A percentile compares a stretch with the other conserved stretches of the same genome.
Evolutionary conservation across 2,113 vertebrate species (phyloP).

Genomic region (Orthonyx spaldingii): DNA sequence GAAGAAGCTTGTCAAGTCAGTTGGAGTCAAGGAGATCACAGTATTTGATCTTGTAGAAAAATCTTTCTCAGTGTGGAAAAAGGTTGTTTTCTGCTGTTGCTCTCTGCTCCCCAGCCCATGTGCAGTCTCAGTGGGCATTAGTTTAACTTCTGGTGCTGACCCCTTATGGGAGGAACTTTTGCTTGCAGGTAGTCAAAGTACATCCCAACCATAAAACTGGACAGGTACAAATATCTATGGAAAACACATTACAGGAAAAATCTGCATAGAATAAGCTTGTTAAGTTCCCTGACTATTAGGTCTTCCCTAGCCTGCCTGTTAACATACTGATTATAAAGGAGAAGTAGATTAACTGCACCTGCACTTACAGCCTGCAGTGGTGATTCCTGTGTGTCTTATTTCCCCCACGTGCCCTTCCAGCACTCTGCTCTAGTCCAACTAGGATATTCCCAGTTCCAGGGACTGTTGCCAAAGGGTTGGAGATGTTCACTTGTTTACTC

Average conservation of each 20-base stretch:
- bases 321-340: background rate
- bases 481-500: background rate
- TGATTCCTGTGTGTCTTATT: background rate
- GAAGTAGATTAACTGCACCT: background rate
- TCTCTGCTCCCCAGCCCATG: background rate
- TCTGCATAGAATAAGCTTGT: background rate
- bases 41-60: background rate
- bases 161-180: background rate
- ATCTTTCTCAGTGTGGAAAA: background rate
- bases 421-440: background rate
- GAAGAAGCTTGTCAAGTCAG: background rate
- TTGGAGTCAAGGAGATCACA: background rate
- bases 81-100: background rate
- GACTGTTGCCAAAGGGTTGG: background rate
- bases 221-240: background rate
- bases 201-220: background rate
- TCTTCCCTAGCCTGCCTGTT: background rate
- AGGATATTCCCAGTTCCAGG: background rate
- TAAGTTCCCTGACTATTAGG: background rate
- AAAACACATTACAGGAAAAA: background rate
- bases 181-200: background rate
- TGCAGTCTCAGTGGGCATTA: background rate
- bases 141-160: background rate
- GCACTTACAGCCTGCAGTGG: background rate
- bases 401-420: background rate